Evolutionary conservation across 2,888 invertebrate species (phyloP), one percentile per base, ranked within the genome.

Genomic region (Deladenus siricidicola): DNA sequence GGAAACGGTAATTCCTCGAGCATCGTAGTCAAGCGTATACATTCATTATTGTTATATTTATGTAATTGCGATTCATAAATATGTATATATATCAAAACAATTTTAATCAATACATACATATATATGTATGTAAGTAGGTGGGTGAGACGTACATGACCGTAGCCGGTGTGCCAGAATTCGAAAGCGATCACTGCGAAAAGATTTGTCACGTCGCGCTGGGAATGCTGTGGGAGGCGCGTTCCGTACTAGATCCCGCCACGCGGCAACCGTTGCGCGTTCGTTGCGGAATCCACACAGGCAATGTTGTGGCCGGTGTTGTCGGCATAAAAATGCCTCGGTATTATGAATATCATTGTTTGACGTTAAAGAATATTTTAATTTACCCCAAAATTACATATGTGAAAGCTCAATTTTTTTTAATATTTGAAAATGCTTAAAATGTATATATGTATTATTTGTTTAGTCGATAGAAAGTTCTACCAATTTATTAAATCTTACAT

Each of bases 191-290:
- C 62, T 79, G 79, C 39, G 72, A 74, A 56, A 67, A 66, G 8
- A 76, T 80, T 21, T 74, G 78, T 26, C 72, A 77, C 56, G 62
- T 80, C 61, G 78, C 79, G 6, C 56, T 80, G 26, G 78, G 72
- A 51, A 77, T 74, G 74, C 34, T 79, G 4, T 70, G 69, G 65
- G 75, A 74, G 56, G 74, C 80, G 1, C 60, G 70, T 14, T 66
- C 66, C 8, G 76, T 77, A 8, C 61, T 67, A 28, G 74, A 75
- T 56, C 73, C 74, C 3, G 70, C 72, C 30, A 58, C 62, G 3
- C 67, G 63, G 34, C 47, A 42, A 24, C 49, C 50, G 34, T 29
- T 63, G 10, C 60, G 53, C 23, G 62, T 63, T 14, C 61, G 63
- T 21, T 48, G 55, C n/a, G 63, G 63, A 17, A 47, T 63, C 19